These are phyloP conservation scores for Microplitis mediator DNA, from an alignment of 1,140 invertebrate genomes.

Conservation along the genomic window DNA sequence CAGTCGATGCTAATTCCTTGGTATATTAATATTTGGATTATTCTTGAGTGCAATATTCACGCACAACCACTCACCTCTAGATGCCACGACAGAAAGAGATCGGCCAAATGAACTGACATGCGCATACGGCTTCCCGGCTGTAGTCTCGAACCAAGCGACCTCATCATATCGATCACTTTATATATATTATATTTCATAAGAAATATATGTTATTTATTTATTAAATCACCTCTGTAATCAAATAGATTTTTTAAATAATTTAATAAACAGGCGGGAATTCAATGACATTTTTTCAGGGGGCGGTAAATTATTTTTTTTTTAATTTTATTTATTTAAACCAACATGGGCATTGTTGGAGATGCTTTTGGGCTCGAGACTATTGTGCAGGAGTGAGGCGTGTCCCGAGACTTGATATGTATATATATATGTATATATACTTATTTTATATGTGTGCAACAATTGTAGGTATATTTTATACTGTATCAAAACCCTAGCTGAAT, in stretches of 20 bases:
- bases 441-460: background rate
- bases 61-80: conserved; percentile 64
- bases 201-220: too few relatives aligned
- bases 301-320: background rate
- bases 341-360: background rate
- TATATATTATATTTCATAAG: too few relatives aligned
- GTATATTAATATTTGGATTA: conserved; percentile 48
- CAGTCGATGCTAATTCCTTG: conserved; percentile 43
- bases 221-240: too few relatives aligned
- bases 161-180: conserved; percentile 36
- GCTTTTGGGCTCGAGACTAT: conserved; percentile 47
- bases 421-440: conserved; percentile 20
- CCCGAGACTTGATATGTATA: conserved; percentile 23
- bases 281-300: too few relatives aligned
- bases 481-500: background rate
- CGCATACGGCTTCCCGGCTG: conserved; percentile 47
- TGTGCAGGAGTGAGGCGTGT: conserved; percentile 43
- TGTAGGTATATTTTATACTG: background rate
- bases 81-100: conserved; percentile 67
- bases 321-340: background rate
- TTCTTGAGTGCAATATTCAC: conserved; percentile 34
- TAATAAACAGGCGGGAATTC: too few relatives aligned
- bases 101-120: conserved; percentile 55
- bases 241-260: too few relatives aligned
- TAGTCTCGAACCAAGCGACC: conserved; percentile 41